Conservation (phyloP, 2,797 vertebrate species). For the Sebastes umbrosus region DNA sequence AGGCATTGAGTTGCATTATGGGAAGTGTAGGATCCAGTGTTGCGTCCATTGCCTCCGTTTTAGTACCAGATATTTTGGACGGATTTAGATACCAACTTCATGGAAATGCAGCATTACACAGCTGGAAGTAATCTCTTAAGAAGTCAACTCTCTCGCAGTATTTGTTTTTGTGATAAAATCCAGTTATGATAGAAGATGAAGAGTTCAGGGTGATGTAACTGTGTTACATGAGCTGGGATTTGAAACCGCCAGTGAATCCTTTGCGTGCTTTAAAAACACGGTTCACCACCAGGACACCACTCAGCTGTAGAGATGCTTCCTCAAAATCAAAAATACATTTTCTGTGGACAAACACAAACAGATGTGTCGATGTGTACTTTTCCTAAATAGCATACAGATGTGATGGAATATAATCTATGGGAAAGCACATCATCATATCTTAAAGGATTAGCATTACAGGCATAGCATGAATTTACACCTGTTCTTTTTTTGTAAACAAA, state of each 20-base stretch:
- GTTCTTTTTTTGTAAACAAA: conserved; percentile 18
- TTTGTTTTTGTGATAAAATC: conserved; percentile 38
- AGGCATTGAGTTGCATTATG: background rate
- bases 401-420: conserved; percentile 8
- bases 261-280: conserved; percentile 7
- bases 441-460: conserved; percentile 1
- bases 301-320: background rate
- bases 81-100: background rate
- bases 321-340: background rate
- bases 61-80: background rate
- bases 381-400: background rate
- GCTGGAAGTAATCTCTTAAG: background rate
- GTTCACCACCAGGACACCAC: conserved; percentile 30
- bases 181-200: conserved; percentile 24
- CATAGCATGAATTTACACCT: conserved; percentile 4
- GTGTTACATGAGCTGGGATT: conserved; percentile 44
- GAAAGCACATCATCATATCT: background rate
- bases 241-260: conserved; percentile 12
- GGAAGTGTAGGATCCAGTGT: background rate
- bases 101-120: background rate
- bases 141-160: background rate
- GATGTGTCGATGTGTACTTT: background rate
- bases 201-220: conserved; percentile 49
- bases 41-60: background rate
- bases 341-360: background rate